Evolutionary conservation across 2,113 vertebrate genomes (phyloP).

Genomic region (Perca fluviatilis): DNA sequence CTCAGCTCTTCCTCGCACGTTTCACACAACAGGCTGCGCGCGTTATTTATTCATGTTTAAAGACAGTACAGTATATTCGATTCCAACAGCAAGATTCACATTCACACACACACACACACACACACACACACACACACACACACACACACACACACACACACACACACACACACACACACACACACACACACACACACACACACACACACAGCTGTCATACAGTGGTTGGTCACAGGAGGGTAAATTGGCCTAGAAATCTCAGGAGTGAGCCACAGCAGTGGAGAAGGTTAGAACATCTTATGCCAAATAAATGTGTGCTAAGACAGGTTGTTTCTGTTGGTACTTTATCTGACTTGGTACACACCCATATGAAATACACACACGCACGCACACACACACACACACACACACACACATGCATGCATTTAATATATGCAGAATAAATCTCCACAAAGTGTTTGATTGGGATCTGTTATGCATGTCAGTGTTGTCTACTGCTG

Average conservation of each 20-base stretch:
- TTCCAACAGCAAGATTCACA: constrained; percentile 40
- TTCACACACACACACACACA: background rate
- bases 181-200: constrained; percentile 21
- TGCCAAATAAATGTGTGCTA: constrained; percentile 56
- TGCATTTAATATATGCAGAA: constrained; percentile 38
- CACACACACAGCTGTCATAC: constrained; percentile 62
- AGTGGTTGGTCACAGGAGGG: constrained; percentile 69
- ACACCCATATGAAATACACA: constrained; percentile 15
- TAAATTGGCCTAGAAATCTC: constrained; percentile 67
- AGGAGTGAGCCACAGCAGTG: constrained; percentile 42
- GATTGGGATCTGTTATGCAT: constrained; percentile 54
- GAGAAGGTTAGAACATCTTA: constrained; percentile 59
- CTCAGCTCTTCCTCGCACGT: constrained; percentile 58
- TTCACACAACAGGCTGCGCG: constrained; percentile 59
- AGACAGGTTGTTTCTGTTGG: constrained; percentile 38
- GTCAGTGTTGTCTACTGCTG: constrained; percentile 41
- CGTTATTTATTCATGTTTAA: constrained; percentile 76
- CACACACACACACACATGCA: background rate
- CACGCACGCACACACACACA: background rate
- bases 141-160: too few relatives aligned
- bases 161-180: constrained; percentile 29
- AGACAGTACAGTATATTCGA: constrained; percentile 46
- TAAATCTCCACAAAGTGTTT: constrained; percentile 72
- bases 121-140: background rate
- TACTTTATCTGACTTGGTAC: background rate